Percentiles rank a stretch among this genome's conserved stretches.
These are phyloP conservation scores for Macquaria australasica DNA, from an alignment of 2,113 vertebrate species.

Conservation along the genomic window DNA sequence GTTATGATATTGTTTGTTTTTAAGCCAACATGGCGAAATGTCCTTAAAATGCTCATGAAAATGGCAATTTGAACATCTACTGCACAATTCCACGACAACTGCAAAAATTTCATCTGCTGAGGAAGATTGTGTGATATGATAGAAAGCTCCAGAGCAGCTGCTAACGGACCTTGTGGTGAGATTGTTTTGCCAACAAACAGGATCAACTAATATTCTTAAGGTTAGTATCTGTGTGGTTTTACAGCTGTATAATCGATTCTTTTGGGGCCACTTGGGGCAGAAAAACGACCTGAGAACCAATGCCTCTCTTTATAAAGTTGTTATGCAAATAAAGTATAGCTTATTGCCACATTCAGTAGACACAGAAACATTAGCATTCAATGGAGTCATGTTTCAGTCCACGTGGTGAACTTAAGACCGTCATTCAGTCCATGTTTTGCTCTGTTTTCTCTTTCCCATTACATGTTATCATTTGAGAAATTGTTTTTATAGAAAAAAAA, in stretches of 20 bases:
- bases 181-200: not conserved
- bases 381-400: not conserved
- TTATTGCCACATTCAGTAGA: not conserved
- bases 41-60: not conserved
- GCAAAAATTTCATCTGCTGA: not conserved
- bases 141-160: not conserved
- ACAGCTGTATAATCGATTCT: not conserved
- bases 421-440: too few relatives aligned
- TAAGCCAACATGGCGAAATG: not conserved
- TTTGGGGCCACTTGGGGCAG: not conserved
- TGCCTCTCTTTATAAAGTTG: not conserved
- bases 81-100: not conserved
- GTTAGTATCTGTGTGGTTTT: not conserved
- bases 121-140: not conserved
- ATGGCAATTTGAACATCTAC: not conserved
- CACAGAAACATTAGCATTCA: not conserved
- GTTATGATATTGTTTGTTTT: not conserved
- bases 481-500: not conserved
- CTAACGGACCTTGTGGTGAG: not conserved
- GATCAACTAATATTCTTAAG: not conserved
- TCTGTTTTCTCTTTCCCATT: too few relatives aligned
- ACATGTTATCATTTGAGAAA: too few relatives aligned
- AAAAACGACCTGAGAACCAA: not conserved
- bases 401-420: not conserved
- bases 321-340: not conserved